Evolutionary conservation across 2,888 invertebrate species (phyloP).

Genomic region (Cephus runcator): DNA sequence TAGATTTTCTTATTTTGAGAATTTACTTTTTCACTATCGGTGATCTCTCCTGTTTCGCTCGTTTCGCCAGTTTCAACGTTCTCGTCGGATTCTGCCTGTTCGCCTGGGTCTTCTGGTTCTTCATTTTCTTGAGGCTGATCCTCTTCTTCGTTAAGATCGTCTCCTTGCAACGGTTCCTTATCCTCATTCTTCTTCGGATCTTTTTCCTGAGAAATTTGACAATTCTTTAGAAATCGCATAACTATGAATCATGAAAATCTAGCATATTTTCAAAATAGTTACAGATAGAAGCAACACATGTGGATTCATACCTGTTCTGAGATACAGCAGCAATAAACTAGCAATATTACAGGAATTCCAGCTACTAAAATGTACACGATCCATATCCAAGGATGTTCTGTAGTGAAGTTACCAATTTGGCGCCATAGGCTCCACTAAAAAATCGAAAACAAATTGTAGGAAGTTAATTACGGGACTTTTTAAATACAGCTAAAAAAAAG

Average conservation of each 20-base stretch:
- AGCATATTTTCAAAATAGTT: conserved; percentile 1
- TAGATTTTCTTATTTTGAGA: neutral
- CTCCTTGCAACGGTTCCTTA: conserved; percentile 33
- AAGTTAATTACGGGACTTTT: neutral
- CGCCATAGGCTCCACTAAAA: conserved; percentile 82
- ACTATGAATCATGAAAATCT: neutral
- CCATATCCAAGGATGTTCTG: conserved; percentile 92
- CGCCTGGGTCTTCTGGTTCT: conserved; percentile 64
- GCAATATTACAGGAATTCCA: conserved; percentile 81
- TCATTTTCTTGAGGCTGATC: conserved; percentile 71
- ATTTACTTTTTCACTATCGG: conserved; percentile 51
- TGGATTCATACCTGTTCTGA: conserved; percentile 67
- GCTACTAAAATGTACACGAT: conserved; percentile 83
- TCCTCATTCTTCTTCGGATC: conserved; percentile 34
- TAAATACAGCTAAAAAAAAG: neutral
- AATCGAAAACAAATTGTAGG: conserved; percentile 19
- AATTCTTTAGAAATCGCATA: neutral
- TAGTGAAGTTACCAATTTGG: conserved; percentile 80
- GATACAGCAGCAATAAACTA: conserved; percentile 85
- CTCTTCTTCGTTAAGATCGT: conserved; percentile 55
- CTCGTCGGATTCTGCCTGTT: conserved; percentile 51
- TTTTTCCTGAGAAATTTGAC: conserved; percentile 8
- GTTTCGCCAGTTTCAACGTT: conserved; percentile 46
- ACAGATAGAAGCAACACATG: neutral
- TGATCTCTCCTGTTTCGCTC: conserved; percentile 45